Percentiles rank a stretch among this genome's conserved stretches.
Evolutionary conservation across 2,113 vertebrate species (phyloP).

Genomic region (Pagrus major): DNA sequence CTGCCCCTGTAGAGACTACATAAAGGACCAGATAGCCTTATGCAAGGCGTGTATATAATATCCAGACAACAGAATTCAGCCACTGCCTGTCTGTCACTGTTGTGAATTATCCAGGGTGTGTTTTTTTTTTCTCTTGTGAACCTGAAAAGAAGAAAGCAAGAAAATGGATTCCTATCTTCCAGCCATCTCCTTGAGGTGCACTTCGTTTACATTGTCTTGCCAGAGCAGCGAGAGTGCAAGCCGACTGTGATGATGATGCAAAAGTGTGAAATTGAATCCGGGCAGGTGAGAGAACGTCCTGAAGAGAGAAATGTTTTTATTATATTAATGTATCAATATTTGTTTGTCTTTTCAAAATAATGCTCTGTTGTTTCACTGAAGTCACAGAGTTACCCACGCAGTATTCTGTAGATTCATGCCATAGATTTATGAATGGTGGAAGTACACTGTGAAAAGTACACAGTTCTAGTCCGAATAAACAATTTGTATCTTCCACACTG

Average conservation of each 20-base stretch:
- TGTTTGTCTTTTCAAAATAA: not conserved
- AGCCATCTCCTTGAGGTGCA: not conserved
- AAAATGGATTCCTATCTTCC: not conserved
- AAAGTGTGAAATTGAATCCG: slow-evolving; percentile 21
- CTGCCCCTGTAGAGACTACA: slow-evolving; percentile 93
- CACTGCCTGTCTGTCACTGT: not conserved
- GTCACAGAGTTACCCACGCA: not conserved
- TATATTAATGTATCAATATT: not conserved
- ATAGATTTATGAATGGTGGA: not conserved
- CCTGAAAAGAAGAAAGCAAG: not conserved
- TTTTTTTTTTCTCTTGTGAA: not conserved
- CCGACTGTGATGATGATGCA: slow-evolving; percentile 12
- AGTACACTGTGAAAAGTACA: not conserved
- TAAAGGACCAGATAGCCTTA: slow-evolving; percentile 92
- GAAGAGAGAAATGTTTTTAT: not conserved
- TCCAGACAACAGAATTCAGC: not conserved
- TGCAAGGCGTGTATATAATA: slow-evolving; percentile 86
- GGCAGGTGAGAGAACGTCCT: slow-evolving; percentile 6
- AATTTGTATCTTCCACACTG: too few relatives aligned
- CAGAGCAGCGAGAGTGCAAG: not conserved
- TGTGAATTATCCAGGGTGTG: not conserved
- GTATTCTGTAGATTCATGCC: not conserved
- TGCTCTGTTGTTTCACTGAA: not conserved
- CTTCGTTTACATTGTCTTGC: not conserved
- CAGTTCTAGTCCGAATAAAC: too few relatives aligned